A percentile compares a stretch with the other conserved stretches of the same genome.
Evolutionary conservation across 2,888 invertebrate species (phyloP).

Genomic region (Polymixis lichenea): DNA sequence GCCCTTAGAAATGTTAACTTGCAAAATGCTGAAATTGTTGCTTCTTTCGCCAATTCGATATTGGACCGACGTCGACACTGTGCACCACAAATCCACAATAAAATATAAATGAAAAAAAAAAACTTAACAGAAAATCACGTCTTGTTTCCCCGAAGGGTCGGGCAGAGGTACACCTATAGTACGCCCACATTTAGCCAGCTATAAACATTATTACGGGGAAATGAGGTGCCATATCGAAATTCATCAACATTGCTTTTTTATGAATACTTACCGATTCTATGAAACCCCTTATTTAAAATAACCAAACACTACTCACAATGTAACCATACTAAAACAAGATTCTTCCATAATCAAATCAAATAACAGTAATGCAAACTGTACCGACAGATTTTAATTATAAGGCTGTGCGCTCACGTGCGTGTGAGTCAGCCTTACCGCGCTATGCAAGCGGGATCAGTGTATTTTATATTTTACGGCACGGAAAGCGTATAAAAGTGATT

Average conservation of each 20-base stretch:
- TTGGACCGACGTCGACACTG: not conserved
- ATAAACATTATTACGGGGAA: not conserved
- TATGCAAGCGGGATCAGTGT: conserved; percentile 58
- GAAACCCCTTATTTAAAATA: not conserved
- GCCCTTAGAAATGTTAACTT: not conserved
- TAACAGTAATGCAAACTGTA: conserved; percentile 18
- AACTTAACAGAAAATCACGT: no score
- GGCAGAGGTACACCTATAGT: no score
- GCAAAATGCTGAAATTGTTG: not conserved
- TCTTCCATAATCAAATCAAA: conserved; percentile 24
- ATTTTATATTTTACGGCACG: conserved; percentile 67
- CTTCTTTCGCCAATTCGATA: not conserved
- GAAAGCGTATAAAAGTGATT: conserved; percentile 70
- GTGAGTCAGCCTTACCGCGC: conserved; percentile 13
- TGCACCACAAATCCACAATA: not conserved
- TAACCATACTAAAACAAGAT: conserved; percentile 15
- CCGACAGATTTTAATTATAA: conserved; percentile 41
- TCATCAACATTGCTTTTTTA: not conserved
- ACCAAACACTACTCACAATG: conserved; percentile 13
- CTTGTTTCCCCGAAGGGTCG: no score
- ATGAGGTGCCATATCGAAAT: not conserved
- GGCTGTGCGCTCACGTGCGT: conserved; percentile 39
- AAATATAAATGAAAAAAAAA: not conserved
- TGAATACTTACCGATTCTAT: not conserved
- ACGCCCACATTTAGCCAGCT: no score